Conservation (phyloP, 1,140 invertebrate genomes). For the Phenacoccus solenopsis region DNA sequence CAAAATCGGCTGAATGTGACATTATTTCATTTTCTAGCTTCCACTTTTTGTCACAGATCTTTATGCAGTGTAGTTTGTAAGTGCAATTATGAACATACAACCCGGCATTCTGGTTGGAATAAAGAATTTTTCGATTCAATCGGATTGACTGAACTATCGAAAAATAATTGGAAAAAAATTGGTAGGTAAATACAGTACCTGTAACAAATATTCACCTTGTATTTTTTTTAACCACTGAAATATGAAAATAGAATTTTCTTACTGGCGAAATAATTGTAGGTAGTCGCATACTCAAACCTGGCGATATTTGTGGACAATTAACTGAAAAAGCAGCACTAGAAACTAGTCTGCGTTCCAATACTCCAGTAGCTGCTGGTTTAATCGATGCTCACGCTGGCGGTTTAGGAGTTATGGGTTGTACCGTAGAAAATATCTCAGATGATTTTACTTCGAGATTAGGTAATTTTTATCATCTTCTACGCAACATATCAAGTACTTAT, state of each 20-base stretch:
- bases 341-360: constrained; percentile 53
- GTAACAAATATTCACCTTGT: neutral
- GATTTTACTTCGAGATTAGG: constrained; percentile 46
- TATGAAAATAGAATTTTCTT: neutral
- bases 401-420: constrained; percentile 62
- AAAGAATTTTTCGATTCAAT: constrained; percentile 56
- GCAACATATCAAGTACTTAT: no score
- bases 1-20: neutral
- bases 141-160: constrained; percentile 57
- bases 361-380: constrained; percentile 70
- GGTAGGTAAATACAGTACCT: constrained; percentile 40
- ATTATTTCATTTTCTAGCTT: neutral
- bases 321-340: constrained; percentile 46
- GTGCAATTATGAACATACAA: constrained; percentile 63
- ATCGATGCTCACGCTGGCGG: constrained; percentile 94
- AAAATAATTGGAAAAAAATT: constrained; percentile 59
- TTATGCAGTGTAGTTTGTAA: constrained; percentile 87
- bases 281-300: constrained; percentile 51
- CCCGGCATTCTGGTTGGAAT: constrained; percentile 50
- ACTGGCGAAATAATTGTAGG: no score
- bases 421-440: constrained; percentile 37
- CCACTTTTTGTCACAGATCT: constrained; percentile 45
- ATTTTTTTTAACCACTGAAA: neutral
- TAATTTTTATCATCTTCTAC: no score
- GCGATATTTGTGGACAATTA: constrained; percentile 59